Percentiles rank a stretch among this genome's conserved stretches.
Conservation (phyloP, 2,888 invertebrate genomes). For the Zonitis immaculata region DNA sequence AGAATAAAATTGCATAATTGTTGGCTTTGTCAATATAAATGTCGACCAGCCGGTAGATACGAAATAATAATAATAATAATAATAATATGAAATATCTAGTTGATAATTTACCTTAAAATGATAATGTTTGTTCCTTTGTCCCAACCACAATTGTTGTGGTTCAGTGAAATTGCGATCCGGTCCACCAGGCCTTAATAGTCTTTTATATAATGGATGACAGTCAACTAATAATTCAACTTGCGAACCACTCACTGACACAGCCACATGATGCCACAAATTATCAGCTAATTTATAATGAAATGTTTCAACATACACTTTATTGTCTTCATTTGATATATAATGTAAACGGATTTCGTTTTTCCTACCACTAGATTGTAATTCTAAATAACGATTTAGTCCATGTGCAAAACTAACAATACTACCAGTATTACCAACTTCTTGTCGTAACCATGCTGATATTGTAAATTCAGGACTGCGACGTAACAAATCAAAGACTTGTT, state of each 20-base stretch:
- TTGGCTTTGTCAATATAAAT: too few species aligned
- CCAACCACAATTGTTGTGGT: slow-evolving; percentile 77
- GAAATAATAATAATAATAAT: too few species aligned
- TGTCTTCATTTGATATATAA: slow-evolving; percentile 66
- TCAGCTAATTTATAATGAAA: slow-evolving; percentile 85
- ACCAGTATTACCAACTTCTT: slow-evolving; percentile 77
- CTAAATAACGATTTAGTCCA: slow-evolving; percentile 73
- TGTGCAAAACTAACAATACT: slow-evolving; percentile 78
- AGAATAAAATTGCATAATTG: too few species aligned
- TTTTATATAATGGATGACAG: slow-evolving; percentile 80
- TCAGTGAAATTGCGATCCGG: slow-evolving; percentile 73
- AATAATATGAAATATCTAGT: too few species aligned
- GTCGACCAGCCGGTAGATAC: too few species aligned
- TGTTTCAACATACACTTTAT: slow-evolving; percentile 70
- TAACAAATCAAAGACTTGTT: slow-evolving; percentile 64
- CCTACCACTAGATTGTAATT: slow-evolving; percentile 86
- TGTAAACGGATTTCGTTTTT: slow-evolving; percentile 82
- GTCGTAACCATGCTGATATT: slow-evolving; percentile 69
- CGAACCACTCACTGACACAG: slow-evolving; percentile 77
- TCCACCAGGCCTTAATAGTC: slow-evolving; percentile 64
- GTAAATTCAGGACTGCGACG: slow-evolving; percentile 75
- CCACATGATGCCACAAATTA: slow-evolving; percentile 82
- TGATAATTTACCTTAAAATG: slow-evolving; percentile 79
- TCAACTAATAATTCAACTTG: slow-evolving; percentile 81
- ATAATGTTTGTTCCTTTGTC: slow-evolving; percentile 83